Conservation (phyloP, 2,888 invertebrate species). For the Eristalis intricaria region DNA sequence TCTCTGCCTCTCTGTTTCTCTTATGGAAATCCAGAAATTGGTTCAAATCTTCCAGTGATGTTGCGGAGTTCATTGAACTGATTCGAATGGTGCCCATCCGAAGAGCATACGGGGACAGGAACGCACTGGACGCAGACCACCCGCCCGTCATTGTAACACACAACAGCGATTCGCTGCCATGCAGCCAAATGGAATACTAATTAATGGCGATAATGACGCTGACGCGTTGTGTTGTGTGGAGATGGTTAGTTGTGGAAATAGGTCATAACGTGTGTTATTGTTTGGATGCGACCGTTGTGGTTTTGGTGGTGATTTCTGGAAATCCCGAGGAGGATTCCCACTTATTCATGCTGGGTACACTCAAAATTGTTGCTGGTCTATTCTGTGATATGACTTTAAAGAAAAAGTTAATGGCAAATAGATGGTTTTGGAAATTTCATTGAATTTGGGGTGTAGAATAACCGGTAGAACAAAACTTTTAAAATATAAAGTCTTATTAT, state of each 20-base stretch:
- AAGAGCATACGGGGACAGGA: not conserved
- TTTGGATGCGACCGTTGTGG: constrained; percentile 21
- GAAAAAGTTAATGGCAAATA: too few species aligned
- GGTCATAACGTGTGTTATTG: constrained; percentile 53
- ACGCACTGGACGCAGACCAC: constrained; percentile 35
- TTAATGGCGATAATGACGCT: constrained; percentile 55
- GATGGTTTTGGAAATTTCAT: too few species aligned
- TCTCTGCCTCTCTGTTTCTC: constrained; percentile 1
- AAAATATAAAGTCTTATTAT: too few species aligned
- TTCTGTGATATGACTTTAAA: too few species aligned
- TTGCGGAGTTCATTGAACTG: constrained; percentile 56
- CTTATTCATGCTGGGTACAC: not conserved
- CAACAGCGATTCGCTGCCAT: constrained; percentile 57
- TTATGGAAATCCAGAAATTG: constrained; percentile 36
- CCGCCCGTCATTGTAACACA: constrained; percentile 48
- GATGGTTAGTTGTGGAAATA: constrained; percentile 60
- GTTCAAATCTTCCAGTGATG: constrained; percentile 44
- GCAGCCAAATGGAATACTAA: constrained; percentile 64
- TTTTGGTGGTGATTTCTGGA: not conserved
- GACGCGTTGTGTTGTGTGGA: constrained; percentile 45
- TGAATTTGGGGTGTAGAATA: too few species aligned
- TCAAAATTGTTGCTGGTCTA: too few species aligned
- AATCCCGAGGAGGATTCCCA: not conserved
- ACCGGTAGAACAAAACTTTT: too few species aligned
- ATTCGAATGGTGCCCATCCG: constrained; percentile 17